Percentiles rank a stretch among this genome's conserved stretches.
Evolutionary conservation across 2,888 invertebrate genomes (phyloP).

Genomic region (Hirtodrosophila confusa): DNA sequence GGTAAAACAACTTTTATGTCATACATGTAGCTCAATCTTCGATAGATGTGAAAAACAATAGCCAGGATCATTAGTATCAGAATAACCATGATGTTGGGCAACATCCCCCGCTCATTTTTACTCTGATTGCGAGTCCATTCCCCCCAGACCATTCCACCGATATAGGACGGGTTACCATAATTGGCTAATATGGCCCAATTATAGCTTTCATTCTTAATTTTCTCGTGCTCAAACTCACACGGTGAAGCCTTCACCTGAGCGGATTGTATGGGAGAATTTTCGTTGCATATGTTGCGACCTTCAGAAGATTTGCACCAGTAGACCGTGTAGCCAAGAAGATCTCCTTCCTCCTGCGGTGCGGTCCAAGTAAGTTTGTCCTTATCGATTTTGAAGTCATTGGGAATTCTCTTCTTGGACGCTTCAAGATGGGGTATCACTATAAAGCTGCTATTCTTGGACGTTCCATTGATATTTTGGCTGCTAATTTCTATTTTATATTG

Average conservation of each 20-base stretch:
- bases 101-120: background rate
- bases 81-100: background rate
- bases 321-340: slow-evolving; percentile 32
- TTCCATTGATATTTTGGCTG: slow-evolving; percentile 42
- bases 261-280: background rate
- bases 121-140: background rate
- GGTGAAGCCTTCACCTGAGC: background rate
- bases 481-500: slow-evolving; percentile 12
- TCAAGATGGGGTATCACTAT: slow-evolving; percentile 20
- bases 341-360: background rate
- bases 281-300: slow-evolving; percentile 5
- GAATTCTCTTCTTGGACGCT: background rate
- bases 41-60: no score
- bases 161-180: slow-evolving; percentile 3
- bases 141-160: slow-evolving; percentile 45
- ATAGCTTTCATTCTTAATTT: background rate
- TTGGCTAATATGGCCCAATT: slow-evolving; percentile 34
- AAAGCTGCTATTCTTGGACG: slow-evolving; percentile 24
- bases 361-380: slow-evolving; percentile 8
- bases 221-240: background rate
- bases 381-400: background rate
- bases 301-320: slow-evolving; percentile 33
- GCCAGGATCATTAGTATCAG: no score
- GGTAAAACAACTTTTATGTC: no score
- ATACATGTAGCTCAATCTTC: no score